Evolutionary conservation across 2,888 invertebrate genomes (phyloP).

Genomic region (Caenorhabditis panamensis): DNA sequence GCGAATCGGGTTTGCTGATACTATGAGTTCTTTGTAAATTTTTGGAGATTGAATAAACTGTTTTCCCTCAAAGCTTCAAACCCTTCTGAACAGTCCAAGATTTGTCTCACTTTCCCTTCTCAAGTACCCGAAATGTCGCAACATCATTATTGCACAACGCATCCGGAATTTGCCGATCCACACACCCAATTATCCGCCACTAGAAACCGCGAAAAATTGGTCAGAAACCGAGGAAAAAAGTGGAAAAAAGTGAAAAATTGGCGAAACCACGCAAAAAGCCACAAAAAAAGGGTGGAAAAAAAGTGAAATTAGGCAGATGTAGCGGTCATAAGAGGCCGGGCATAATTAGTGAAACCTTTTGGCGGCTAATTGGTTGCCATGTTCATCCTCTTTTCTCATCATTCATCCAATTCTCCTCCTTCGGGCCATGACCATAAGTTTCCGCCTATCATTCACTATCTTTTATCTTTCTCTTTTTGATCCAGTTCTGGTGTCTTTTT

Average conservation of each 20-base stretch:
- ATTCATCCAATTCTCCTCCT: constrained; percentile 12
- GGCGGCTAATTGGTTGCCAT: constrained; percentile 37
- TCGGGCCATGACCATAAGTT: constrained; percentile 4
- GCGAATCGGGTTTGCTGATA: constrained; percentile 58
- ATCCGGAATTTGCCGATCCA: neutral
- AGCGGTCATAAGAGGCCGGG: neutral
- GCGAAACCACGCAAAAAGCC: neutral
- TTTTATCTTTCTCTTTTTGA: neutral
- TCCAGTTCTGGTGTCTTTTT: no score
- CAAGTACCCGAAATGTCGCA: neutral
- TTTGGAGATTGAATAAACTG: no score
- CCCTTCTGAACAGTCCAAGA: neutral
- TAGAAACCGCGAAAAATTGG: neutral
- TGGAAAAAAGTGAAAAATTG: neutral
- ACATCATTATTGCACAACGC: neutral
- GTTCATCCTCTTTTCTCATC: constrained; percentile 15
- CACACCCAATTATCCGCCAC: neutral
- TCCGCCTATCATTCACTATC: constrained; percentile 24
- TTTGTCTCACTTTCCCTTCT: neutral
- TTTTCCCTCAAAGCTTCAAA: no score
- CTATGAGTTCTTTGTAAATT: no score
- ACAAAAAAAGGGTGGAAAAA: neutral
- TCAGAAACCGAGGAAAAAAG: neutral
- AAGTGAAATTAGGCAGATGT: neutral
- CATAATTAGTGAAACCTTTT: constrained; percentile 46